These are phyloP conservation scores for Synaphobranchus kaupii DNA, from an alignment of 2,797 vertebrate genomes.

Conservation along the genomic window DNA sequence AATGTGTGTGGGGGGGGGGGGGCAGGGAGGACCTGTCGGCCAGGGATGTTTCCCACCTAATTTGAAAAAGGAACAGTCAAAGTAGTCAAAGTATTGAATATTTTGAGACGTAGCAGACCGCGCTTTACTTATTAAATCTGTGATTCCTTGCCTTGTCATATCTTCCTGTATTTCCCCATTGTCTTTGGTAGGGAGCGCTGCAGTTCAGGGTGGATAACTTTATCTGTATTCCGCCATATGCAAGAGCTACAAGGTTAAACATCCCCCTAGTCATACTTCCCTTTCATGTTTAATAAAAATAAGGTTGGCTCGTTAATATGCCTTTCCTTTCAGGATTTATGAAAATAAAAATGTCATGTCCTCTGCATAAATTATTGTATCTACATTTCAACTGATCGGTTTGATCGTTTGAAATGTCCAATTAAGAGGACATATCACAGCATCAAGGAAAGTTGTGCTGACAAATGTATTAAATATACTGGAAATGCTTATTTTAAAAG, in stretches of 20 bases:
- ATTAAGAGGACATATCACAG: not conserved
- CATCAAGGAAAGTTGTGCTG: not conserved
- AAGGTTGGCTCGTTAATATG: not conserved
- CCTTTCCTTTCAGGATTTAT: not conserved
- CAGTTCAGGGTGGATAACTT: not conserved
- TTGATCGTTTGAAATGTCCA: not conserved
- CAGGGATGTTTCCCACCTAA: not conserved
- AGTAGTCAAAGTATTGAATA: conserved; percentile 8
- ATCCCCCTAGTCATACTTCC: not conserved
- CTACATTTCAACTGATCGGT: not conserved
- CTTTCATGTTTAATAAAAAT: not conserved
- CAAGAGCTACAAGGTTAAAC: not conserved
- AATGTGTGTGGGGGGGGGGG: conserved; percentile 69
- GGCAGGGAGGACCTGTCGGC: conserved; percentile 39
- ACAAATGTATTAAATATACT: too few relatives aligned
- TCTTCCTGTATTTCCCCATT: not conserved
- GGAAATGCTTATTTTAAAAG: too few relatives aligned
- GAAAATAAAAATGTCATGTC: not conserved
- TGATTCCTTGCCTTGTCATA: not conserved
- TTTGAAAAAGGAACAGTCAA: conserved; percentile 15
- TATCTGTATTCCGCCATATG: not conserved
- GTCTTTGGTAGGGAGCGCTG: not conserved
- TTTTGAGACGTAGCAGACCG: not conserved
- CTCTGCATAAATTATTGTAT: not conserved
- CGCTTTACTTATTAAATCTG: not conserved